A percentile compares a stretch with the other conserved stretches of the same genome.
Conservation (phyloP, 53 echinoderm and acorn worm species). For the Antedon mediterranea region DNA sequence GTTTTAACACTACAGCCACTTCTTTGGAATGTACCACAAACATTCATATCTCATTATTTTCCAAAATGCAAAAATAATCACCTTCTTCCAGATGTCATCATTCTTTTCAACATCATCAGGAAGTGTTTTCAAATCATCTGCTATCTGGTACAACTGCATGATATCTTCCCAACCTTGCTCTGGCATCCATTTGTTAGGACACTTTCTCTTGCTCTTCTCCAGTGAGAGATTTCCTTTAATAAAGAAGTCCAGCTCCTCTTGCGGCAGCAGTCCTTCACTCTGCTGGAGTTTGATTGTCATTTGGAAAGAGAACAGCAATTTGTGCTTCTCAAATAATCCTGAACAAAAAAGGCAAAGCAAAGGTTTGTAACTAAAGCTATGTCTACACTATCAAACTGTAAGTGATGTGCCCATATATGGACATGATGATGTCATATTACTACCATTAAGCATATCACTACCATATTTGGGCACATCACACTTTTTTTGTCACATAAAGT, state of each 20-base stretch:
- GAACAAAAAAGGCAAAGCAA: background rate
- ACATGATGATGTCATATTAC: no score
- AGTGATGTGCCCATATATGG: no score
- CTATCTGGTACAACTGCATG: conserved; percentile 70
- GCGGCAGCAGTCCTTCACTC: conserved; percentile 76
- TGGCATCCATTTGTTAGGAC: conserved; percentile 90
- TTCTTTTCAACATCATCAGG: conserved; percentile 85
- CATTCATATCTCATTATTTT: no score
- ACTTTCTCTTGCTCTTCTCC: conserved; percentile 76
- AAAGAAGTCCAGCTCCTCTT: conserved; percentile 99
- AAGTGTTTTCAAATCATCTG: conserved; percentile 54
- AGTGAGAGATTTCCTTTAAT: conserved; percentile 97
- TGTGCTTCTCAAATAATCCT: conserved; percentile 99
- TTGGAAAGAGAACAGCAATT: conserved; percentile 98
- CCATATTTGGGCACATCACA: no score
- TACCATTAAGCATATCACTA: no score
- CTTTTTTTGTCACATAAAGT: no score
- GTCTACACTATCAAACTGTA: no score
- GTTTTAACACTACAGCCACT: no score
- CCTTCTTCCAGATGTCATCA: conserved; percentile 63
- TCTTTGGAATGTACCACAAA: no score
- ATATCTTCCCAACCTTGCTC: conserved; percentile 99
- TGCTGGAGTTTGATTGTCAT: conserved; percentile 99
- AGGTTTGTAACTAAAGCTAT: no score
- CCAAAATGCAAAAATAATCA: conserved; percentile 16